Conservation (phyloP, 2,797 vertebrate genomes). For the Periparus ater region DNA sequence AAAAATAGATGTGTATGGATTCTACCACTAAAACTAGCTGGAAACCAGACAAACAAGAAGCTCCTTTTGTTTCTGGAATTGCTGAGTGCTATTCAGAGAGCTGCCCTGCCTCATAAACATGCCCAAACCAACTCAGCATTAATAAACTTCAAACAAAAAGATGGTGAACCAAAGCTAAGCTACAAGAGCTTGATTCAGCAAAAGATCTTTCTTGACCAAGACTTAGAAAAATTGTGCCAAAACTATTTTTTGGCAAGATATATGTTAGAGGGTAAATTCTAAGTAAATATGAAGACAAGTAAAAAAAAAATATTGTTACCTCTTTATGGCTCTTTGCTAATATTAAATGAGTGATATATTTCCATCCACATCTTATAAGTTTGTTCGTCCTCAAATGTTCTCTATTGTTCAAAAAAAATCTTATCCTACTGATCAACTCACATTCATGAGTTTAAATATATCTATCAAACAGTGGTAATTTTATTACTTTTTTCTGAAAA, state of each 20-base stretch:
- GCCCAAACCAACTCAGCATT: neutral
- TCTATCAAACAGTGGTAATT: neutral
- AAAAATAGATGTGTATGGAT: neutral
- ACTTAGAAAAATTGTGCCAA: neutral
- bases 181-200: neutral
- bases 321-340: neutral
- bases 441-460: neutral
- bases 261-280: accelerated
- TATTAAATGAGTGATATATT: neutral
- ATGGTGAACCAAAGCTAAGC: neutral
- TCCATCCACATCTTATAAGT: neutral
- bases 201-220: neutral
- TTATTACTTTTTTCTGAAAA: neutral
- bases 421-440: neutral
- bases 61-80: slow-evolving; percentile 4
- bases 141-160: neutral
- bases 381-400: neutral
- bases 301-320: neutral
- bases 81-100: neutral
- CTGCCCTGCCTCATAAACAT: neutral
- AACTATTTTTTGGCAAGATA: neutral
- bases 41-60: neutral
- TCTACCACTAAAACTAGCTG: neutral
- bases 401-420: neutral
- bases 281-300: neutral